Conservation (phyloP, 2,113 vertebrate genomes). For the Pachypanchax playfairii region DNA sequence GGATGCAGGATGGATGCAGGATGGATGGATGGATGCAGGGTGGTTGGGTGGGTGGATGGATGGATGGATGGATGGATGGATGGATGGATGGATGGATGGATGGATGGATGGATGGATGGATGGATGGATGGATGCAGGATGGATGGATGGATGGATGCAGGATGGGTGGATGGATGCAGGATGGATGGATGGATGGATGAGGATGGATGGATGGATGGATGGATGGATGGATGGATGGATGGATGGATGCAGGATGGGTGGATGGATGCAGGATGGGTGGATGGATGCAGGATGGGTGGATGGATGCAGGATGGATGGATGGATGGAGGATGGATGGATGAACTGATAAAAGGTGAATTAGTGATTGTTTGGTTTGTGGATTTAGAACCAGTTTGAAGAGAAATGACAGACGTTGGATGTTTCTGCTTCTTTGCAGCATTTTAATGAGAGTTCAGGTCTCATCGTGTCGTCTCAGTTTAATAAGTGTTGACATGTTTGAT, state of each 20-base stretch:
- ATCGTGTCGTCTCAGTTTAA: not conserved
- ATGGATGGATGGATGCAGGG: too few relatives aligned
- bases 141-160: too few relatives aligned
- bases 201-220: too few relatives aligned
- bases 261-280: too few relatives aligned
- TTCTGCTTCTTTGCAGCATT: conserved; percentile 4
- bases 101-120: not conserved
- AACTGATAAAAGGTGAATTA: not conserved
- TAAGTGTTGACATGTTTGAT: conserved; percentile 5
- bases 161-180: too few relatives aligned
- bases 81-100: not conserved
- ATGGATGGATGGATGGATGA: too few relatives aligned
- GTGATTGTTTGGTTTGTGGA: not conserved
- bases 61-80: too few relatives aligned
- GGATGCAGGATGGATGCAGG: too few relatives aligned
- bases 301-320: not conserved
- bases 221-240: too few relatives aligned
- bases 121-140: not conserved
- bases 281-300: too few relatives aligned
- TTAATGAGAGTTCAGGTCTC: conserved; percentile 6
- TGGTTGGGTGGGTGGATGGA: too few relatives aligned
- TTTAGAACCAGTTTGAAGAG: not conserved
- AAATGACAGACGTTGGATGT: not conserved
- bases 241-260: too few relatives aligned
- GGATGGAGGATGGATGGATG: not conserved